phyloP scores from a whole-genome alignment of 2,113 vertebrate species.

The Trogon melanurus region DNA sequence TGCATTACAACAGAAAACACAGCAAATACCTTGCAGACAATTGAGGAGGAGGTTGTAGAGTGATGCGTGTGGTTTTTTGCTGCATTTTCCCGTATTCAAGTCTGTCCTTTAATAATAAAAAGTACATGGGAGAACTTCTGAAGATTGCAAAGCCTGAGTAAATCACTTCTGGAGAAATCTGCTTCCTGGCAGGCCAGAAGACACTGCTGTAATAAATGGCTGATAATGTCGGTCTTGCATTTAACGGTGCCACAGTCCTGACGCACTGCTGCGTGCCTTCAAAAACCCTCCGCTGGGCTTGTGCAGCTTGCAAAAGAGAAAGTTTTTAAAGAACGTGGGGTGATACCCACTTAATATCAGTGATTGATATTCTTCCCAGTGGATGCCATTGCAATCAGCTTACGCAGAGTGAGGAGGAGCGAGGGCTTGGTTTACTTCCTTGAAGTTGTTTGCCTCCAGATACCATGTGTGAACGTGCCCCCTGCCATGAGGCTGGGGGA shows the following conservation, averaged over 20 bases:
- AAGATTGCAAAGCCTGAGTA: background rate
- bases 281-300: background rate
- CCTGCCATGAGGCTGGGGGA: background rate
- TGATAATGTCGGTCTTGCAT: background rate
- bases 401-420: background rate
- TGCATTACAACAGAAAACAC: background rate
- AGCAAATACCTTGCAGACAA: background rate
- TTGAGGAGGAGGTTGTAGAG: background rate
- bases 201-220: background rate
- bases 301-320: background rate
- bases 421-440: background rate
- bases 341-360: background rate
- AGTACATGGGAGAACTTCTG: background rate
- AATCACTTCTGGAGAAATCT: background rate
- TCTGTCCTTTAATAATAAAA: background rate
- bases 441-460: background rate
- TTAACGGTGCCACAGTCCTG: background rate
- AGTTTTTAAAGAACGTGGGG: background rate
- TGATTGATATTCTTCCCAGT: background rate
- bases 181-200: background rate
- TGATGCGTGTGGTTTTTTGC: background rate
- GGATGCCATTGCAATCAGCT: background rate
- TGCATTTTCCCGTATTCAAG: background rate
- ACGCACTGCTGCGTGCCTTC: background rate
- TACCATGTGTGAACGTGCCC: background rate